phyloP scores from a whole-genome alignment of 2,888 invertebrate species.

The Actias luna region DNA sequence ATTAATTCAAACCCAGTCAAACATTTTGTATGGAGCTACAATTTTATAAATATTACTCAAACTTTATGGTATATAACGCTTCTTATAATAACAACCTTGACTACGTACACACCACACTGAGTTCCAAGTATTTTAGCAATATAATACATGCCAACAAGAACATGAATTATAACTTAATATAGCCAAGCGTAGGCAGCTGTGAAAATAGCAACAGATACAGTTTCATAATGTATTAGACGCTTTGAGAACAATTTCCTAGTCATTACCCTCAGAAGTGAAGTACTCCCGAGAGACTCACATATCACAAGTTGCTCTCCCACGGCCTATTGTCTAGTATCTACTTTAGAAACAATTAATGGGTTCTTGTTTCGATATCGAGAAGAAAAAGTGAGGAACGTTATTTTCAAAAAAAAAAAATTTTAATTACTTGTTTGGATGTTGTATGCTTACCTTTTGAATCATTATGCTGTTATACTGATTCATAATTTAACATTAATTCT shows the following conservation, averaged over 20 bases:
- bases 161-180: conserved; percentile 46
- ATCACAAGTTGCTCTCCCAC: conserved; percentile 1
- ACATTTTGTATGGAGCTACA: too few species aligned
- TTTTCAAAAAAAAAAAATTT: background rate
- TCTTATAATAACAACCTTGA: background rate
- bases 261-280: conserved; percentile 36
- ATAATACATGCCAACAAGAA: conserved; percentile 36
- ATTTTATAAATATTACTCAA: too few species aligned
- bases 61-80: background rate
- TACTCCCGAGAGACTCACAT: conserved; percentile 17
- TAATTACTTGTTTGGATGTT: background rate
- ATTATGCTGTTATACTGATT: too few species aligned
- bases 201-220: conserved; percentile 26
- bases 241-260: conserved; percentile 36
- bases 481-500: too few species aligned
- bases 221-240: conserved; percentile 31
- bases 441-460: too few species aligned
- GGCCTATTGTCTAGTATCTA: background rate
- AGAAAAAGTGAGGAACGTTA: background rate
- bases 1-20: too few species aligned
- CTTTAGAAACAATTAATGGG: conserved; percentile 5
- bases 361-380: background rate
- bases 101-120: background rate
- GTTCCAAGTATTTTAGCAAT: conserved; percentile 19
- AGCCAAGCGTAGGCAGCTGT: conserved; percentile 28